Percentiles rank a stretch among this genome's conserved stretches.
Conservation (phyloP, 2,113 vertebrate species). For the Melanostigma gelatinosum region DNA sequence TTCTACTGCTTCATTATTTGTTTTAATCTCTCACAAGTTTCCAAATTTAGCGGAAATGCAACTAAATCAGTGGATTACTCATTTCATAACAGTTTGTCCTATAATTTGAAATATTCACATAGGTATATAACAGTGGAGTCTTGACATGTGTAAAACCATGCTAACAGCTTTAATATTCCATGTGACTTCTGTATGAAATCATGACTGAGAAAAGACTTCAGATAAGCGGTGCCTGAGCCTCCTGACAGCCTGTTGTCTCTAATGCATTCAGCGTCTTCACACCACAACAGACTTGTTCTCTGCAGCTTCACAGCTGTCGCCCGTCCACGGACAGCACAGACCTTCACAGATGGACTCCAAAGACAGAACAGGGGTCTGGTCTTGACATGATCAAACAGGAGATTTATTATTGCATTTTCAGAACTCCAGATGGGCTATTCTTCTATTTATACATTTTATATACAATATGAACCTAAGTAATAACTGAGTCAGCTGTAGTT, state of each 20-base stretch:
- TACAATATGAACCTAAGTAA: neutral
- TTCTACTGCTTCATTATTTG: neutral
- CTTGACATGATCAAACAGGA: slow-evolving; percentile 11
- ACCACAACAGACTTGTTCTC: slow-evolving; percentile 72
- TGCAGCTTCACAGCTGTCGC: slow-evolving; percentile 46
- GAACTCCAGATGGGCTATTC: neutral
- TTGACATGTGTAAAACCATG: neutral
- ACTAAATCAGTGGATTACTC: neutral
- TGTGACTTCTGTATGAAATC: neutral
- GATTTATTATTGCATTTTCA: slow-evolving; percentile 2
- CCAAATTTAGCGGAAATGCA: neutral
- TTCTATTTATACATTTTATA: neutral
- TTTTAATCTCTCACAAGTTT: neutral
- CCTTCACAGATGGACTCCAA: slow-evolving; percentile 49
- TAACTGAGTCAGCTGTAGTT: neutral
- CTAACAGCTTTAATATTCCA: slow-evolving; percentile 3
- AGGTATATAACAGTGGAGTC: neutral
- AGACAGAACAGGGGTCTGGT: slow-evolving; percentile 16
- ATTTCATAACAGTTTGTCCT: neutral
- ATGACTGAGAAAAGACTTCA: slow-evolving; percentile 13
- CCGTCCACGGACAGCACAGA: slow-evolving; percentile 45
- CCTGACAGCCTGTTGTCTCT: slow-evolving; percentile 50
- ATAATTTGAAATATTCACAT: neutral
- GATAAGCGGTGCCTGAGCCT: slow-evolving; percentile 18
- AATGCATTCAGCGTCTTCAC: slow-evolving; percentile 65